These are phyloP conservation scores for Archips xylosteana DNA, from an alignment of 2,888 invertebrate genomes.

Conservation along the genomic window DNA sequence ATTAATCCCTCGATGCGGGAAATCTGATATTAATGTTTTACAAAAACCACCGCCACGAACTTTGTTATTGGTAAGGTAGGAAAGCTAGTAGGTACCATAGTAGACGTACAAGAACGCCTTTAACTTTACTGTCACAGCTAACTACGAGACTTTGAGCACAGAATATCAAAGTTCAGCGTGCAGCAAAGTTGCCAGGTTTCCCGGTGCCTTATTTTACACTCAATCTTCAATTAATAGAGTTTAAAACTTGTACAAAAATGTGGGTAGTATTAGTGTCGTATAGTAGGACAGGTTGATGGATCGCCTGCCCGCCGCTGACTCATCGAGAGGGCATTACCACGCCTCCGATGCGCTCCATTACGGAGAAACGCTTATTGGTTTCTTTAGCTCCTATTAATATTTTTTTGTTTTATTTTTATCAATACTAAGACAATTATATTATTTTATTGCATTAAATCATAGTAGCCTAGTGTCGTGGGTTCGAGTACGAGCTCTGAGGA, in stretches of 20 bases:
- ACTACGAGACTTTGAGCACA: not conserved
- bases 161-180: not conserved
- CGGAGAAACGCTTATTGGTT: constrained; percentile 28
- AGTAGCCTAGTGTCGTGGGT: too few species aligned
- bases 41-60: too few species aligned
- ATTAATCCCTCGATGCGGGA: too few species aligned
- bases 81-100: not conserved
- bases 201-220: constrained; percentile 10
- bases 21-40: too few species aligned
- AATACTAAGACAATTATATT: too few species aligned
- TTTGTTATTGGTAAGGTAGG: not conserved
- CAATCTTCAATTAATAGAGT: constrained; percentile 37
- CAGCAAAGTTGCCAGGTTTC: not conserved
- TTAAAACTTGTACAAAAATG: constrained; percentile 34
- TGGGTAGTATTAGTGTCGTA: constrained; percentile 38
- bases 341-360: constrained; percentile 30
- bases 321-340: constrained; percentile 40
- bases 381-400: constrained; percentile 10
- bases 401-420: not conserved
- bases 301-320: constrained; percentile 34
- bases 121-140: not conserved
- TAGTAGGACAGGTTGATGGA: constrained; percentile 34
- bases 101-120: not conserved
- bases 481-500: too few species aligned
- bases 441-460: too few species aligned